Base-by-base conservation (phyloP, 2,888 invertebrate genomes). In the Hymenopus coronatus region DNA sequence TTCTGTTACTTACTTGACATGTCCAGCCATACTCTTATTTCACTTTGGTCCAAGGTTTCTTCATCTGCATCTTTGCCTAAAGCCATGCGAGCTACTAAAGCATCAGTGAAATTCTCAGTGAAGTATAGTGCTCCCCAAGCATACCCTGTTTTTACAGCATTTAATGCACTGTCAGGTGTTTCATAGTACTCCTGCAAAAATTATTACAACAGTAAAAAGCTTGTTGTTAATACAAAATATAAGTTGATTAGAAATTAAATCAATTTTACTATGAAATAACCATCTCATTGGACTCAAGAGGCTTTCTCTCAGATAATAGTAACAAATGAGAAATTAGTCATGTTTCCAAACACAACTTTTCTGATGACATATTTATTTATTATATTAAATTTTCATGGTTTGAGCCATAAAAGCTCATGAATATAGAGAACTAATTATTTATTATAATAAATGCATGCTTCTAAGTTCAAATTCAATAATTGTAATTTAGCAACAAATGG, bases 71-170 rank as follows among this genome's bases (percentile, higher is more conserved):
- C 97, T 91, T 96, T 96, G 83, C 97, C 97, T 90, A 97, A 93
- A 46, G 96, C 96, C 93, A 97, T 95, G 91, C 98, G 94, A 1
- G 97, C 97, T 0, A 97, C 96, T 54, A 98, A 94, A 0, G 97
- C 97, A 90, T 97, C 96, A 0, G 98, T 97, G 91, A 98, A 99
- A 92, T 98, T 98, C 92, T 97, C 96, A 33, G 97, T 97, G 92
- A 99, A 97, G 92, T 97, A 97, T 9, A 98, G 93, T 14, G 97
- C 97, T 2, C 98, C 98, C 98, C 98, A 98, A 0, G 97, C 97
- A 33, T 97, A 94, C 0, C 98, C 98, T 2, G 93, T 93, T 81
- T 94, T 93, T 0, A 98, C 98, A 0, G 97, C 97, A 54, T 95
- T 93, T 89, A 96, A 94, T 0, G 98, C 98, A 0, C 94, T 93